Evolutionary conservation across 2,888 invertebrate genomes (phyloP), one percentile per base, ranked within the genome.

Genomic region (Calliopum simillimum): DNA sequence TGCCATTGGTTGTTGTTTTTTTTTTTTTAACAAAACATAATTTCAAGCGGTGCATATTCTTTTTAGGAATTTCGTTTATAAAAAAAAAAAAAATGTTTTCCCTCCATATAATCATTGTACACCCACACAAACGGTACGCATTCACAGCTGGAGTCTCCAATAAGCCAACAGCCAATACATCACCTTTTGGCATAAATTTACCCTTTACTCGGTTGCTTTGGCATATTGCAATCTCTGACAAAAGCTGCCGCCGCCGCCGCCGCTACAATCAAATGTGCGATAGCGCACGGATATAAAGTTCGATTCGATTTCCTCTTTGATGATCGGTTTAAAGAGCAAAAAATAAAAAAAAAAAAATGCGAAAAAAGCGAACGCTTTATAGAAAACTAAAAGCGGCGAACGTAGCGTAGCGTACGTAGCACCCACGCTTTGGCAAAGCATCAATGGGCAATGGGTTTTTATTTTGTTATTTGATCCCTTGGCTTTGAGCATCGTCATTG

Each of bases 111-210:
- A 56, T 23, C 16, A 4, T 33, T n/a, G 13, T 16, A n/a, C 16
- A 16, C 41, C 56, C 13, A 43, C 16, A 16, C 33, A 16, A 33
- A n/a, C 58, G 21, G 21, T 16, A 23, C 23, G n/a, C 11, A 4
- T 61, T 46, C 61, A 46, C 61, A 61, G 61, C 61, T 61, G 44
- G 61, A 61, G 14, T 19, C 41, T 16, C n/a, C 59, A 19, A 41
- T 19, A 16, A 16, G 33, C 41, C 65, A 69, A 41, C 64, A 49
- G 69, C 65, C 65, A 58, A 65, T 65, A 58, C 69, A 69, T 63
- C 55, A 69, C 44, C 46, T 43, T 47, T 14, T 53, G 64, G 25
- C 44, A 19, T 33, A 61, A 46, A 33, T 46, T 59, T 43, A 41
- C 41, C 59, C 33, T 33, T 13, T 33, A 64, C 51, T 16, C 41